Base-by-base conservation (phyloP, 1,140 invertebrate genomes). In the Cyclargus thomasi region DNA sequence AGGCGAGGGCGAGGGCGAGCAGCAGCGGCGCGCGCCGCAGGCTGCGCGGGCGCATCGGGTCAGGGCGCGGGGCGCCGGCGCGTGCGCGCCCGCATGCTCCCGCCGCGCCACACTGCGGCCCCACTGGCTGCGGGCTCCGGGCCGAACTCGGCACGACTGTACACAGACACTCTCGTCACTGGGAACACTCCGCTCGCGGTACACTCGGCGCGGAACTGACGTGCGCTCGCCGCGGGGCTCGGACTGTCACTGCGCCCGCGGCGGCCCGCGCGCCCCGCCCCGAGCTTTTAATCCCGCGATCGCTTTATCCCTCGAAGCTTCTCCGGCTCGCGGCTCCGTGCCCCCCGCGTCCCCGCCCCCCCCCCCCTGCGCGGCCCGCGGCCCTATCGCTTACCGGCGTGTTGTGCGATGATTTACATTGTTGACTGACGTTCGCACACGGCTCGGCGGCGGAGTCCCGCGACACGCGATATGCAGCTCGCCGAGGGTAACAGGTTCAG, bases 1-100 rank as follows among this genome's bases (percentile, higher is more conserved):
- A 79, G 83, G 77, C 79, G 81, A 81, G 79, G 83, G 81, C 82
- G 82, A 84, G 78, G 72, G 78, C 79, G 77, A 83, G 82, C 82
- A 79, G 79, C 79, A 84, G 81, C 80, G 82, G 79, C 81, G 77
- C 66, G 73, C 67, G 79, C 76, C 76, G 83, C 79, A 70, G 63
- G 70, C n/a, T 22, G 65, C 64, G 75, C 74, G 73, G 68, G 76
- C 79, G 80, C 81, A 83, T 83, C 69, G 77, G 79, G 77, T 85
- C 81, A 85, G 79, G 75, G 80, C 81, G 79, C 74, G 75, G 71
- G 72, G 80, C 77, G 80, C 77, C 75, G 74, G 74, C 76, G 73
- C 73, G 74, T 71, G 74, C 77, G 75, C 79, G 78, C 76, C 76
- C 75, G 78, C 80, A 80, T 80, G 78, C 77, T 80, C 74, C 69